Percentiles rank a stretch among this genome's conserved stretches.
Evolutionary conservation across 2,797 vertebrate genomes (phyloP).

Genomic region (Passerculus sandwichensis): DNA sequence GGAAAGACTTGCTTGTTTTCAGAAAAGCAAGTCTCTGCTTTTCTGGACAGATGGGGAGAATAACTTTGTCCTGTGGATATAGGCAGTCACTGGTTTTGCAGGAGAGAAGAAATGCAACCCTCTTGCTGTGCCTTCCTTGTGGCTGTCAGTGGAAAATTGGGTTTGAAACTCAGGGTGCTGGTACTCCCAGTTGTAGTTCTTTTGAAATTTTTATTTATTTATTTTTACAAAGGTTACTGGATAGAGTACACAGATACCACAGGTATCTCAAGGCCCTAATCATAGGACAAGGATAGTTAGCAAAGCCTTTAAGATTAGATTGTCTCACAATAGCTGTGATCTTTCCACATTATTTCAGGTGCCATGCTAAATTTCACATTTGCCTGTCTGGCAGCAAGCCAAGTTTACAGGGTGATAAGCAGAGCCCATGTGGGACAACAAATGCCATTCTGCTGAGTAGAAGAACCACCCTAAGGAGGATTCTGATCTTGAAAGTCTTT

Average conservation of each 20-base stretch:
- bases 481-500: not conserved
- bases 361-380: not conserved
- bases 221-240: not conserved
- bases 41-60: not conserved
- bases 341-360: not conserved
- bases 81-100: not conserved
- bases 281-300: not conserved
- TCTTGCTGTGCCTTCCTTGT: not conserved
- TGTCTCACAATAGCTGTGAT: not conserved
- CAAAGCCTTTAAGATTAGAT: not conserved
- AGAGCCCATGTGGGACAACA: not conserved
- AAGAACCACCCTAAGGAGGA: not conserved
- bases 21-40: not conserved
- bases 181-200: not conserved
- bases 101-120: not conserved
- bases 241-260: not conserved
- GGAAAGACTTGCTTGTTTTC: not conserved
- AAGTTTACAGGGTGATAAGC: not conserved
- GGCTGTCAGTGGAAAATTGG: not conserved
- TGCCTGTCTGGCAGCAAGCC: not conserved
- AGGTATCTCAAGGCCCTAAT: not conserved
- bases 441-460: not conserved
- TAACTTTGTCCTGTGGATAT: not conserved
- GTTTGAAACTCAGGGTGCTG: not conserved
- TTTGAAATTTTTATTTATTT: not conserved